Base-by-base conservation (phyloP, 1,140 invertebrate genomes). In the Dendroctonus valens region DNA sequence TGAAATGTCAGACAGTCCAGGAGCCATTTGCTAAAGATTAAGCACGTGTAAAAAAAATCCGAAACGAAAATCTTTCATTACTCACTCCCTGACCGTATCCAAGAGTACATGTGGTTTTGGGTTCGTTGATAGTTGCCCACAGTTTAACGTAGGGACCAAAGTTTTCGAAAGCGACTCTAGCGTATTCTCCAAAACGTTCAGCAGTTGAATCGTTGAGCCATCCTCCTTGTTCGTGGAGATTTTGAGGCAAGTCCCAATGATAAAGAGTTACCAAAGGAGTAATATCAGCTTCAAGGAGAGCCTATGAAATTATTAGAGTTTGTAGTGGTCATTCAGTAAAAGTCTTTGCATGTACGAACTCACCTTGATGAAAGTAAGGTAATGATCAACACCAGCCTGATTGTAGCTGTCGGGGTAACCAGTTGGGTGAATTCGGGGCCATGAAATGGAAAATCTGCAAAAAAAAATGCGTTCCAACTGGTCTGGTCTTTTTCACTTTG, bases 371-470 rank as follows among this genome's bases (percentile, higher is more conserved):
- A 85, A 64, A 14, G 78, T 73, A 50, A 86, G 83, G 75, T 89
- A 89, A 72, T 88, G 89, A 9, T 69, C 51, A 6, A 70, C 48
- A 14, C 69, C 69, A 12, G 38, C 41, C 60, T 65, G 41, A 62
- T 66, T 70, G 8, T 61, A 50, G 7, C 40, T 48, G 41, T 65
- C 57, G 7, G 48, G 15, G n/a, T 52, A 55, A 44, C 69, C 69
- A 41, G 55, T 65, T 26, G 75, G 75, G 37, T 75, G 54, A 49
- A 76, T 66, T 57, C 84, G 70, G 5, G 82, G 68, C 86, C 86
- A 88, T 8, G 84, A 83, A 63, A 89, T 77, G 0, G 86, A 89
- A 73, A 87, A 82, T 26, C 86, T 76, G 59, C 9, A 55, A 15
- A n/a, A 46, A 2, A 46, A 5, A 5, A 46, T 46, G 3, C 8